Evolutionary conservation across 2,888 invertebrate species (phyloP).

Genomic region (Campoplex nolae): DNA sequence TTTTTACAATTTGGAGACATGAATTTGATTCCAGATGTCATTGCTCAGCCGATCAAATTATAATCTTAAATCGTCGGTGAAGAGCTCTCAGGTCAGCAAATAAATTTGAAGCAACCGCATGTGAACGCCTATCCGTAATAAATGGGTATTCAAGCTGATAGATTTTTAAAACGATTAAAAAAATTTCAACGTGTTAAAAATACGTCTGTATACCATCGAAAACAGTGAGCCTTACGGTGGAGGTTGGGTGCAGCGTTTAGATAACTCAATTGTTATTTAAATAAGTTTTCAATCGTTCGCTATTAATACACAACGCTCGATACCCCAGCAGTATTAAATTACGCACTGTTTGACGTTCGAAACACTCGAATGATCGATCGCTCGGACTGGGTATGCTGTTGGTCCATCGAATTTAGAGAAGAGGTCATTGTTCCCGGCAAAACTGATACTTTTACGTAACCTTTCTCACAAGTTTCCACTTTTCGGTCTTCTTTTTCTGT

Average conservation of each 20-base stretch:
- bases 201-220: background rate
- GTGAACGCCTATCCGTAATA: no score
- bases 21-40: no score
- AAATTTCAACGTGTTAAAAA: background rate
- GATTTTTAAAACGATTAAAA: no score
- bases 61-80: background rate
- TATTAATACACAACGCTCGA: background rate
- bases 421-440: background rate
- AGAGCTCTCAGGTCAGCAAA: background rate
- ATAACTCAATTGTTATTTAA: background rate
- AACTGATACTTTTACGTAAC: background rate
- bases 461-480: background rate
- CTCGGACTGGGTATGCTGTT: background rate
- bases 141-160: no score
- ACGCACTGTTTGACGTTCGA: background rate
- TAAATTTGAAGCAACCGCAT: background rate
- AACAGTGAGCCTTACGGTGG: background rate
- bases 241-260: background rate
- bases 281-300: background rate
- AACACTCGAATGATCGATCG: background rate
- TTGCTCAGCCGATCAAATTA: no score
- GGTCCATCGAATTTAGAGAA: background rate
- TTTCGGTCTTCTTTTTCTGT: background rate
- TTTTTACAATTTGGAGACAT: background rate
- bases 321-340: background rate